Conservation (phyloP, 2,797 vertebrate genomes). For the Spheniscus humboldti region DNA sequence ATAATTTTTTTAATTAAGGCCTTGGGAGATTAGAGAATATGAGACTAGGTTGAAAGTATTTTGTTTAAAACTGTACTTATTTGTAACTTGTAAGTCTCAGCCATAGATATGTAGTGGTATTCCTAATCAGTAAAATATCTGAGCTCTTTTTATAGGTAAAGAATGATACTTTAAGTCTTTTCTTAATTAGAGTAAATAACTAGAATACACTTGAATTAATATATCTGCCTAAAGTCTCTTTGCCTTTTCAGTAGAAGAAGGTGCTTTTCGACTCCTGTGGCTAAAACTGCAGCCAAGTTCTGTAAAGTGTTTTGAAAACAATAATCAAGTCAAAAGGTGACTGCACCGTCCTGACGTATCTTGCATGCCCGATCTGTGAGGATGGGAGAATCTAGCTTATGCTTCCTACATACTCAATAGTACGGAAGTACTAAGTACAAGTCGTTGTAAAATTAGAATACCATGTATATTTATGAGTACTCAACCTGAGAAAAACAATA, state of each 20-base stretch:
- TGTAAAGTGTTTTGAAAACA: not conserved
- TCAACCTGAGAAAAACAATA: not conserved
- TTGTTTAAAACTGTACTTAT: not conserved
- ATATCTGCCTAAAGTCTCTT: not conserved
- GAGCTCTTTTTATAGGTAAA: not conserved
- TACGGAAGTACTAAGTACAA: not conserved
- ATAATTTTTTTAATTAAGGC: not conserved
- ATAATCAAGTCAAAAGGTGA: not conserved
- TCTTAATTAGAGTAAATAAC: not conserved
- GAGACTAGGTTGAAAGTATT: not conserved
- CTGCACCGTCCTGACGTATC: not conserved
- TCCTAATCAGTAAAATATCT: not conserved
- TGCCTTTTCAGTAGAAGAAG: not conserved
- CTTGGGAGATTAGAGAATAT: not conserved
- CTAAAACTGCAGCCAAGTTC: not conserved
- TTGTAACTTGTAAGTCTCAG: not conserved
- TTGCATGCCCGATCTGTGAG: not conserved
- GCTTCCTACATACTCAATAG: not conserved
- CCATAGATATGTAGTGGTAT: not conserved
- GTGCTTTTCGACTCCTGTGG: not conserved
- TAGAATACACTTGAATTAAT: not conserved
- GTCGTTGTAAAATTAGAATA: not conserved
- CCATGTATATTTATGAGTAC: not conserved
- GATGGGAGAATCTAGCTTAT: not conserved
- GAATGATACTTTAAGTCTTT: not conserved